A percentile compares a stretch with the other conserved stretches of the same genome.
These are phyloP conservation scores for Triplophysa dalaica DNA, from an alignment of 2,113 vertebrate genomes.

Conservation along the genomic window DNA sequence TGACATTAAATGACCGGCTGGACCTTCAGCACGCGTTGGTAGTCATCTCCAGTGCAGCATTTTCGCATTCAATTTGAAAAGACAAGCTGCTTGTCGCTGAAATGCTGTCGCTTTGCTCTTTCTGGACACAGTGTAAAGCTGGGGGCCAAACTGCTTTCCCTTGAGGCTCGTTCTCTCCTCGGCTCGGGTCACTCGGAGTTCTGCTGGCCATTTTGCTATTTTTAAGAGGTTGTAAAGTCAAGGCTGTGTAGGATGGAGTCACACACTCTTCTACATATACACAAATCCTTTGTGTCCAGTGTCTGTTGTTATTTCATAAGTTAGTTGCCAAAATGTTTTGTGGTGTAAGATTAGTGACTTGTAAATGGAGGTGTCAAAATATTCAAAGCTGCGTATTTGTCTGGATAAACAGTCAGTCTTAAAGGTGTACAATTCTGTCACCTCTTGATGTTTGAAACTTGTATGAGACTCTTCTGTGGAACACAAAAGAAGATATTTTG, in stretches of 20 bases:
- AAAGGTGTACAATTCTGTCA: too few relatives aligned
- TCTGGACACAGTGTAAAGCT: neutral
- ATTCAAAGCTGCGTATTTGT: too few relatives aligned
- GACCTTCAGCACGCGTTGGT: neutral
- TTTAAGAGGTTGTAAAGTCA: constrained; percentile 66
- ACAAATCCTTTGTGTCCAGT: neutral
- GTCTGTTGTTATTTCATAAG: constrained; percentile 1
- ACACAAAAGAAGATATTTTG: too few relatives aligned
- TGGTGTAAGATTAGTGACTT: neutral
- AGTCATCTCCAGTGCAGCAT: neutral
- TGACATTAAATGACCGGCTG: constrained; percentile 26
- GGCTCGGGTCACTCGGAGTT: constrained; percentile 64
- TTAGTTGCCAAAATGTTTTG: neutral
- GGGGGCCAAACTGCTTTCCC: neutral
- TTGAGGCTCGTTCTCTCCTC: constrained; percentile 29
- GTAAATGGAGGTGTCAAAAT: neutral
- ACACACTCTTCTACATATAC: neutral
- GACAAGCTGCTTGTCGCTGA: too few relatives aligned
- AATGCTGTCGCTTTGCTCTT: neutral
- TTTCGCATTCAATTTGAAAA: too few relatives aligned
- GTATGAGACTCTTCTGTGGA: too few relatives aligned
- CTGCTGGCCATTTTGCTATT: constrained; percentile 64
- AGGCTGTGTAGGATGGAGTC: constrained; percentile 32
- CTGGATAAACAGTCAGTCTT: too few relatives aligned
- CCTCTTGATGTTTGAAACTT: too few relatives aligned